Conservation (phyloP, 1,140 invertebrate species). For the Drosophila takahashii region DNA sequence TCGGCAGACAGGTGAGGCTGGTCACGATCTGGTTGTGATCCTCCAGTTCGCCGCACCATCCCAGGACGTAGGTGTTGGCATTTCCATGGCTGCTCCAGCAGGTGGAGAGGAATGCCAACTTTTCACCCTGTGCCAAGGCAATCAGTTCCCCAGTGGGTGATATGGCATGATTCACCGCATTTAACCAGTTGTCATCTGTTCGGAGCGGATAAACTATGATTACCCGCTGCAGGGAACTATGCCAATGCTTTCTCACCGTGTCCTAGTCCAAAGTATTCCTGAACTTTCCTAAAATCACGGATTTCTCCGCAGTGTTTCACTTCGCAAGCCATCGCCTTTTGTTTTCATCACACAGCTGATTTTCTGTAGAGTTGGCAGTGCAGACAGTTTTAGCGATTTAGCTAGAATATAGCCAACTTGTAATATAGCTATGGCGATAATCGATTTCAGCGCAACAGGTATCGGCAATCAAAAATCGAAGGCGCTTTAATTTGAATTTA, state of each 20-base stretch:
- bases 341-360: slow-evolving; percentile 63
- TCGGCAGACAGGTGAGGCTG: slow-evolving; percentile 86
- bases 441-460: slow-evolving; percentile 8
- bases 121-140: slow-evolving; percentile 88
- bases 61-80: slow-evolving; percentile 85
- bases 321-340: slow-evolving; percentile 88
- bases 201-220: background rate
- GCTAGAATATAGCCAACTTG: background rate
- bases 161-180: slow-evolving; percentile 89
- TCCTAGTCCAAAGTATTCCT: slow-evolving; percentile 85
- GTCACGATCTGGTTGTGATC: slow-evolving; percentile 85
- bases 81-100: slow-evolving; percentile 87
- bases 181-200: slow-evolving; percentile 89
- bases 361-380: background rate
- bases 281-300: slow-evolving; percentile 87
- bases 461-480: background rate
- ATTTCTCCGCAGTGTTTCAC: slow-evolving; percentile 89
- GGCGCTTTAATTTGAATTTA: background rate
- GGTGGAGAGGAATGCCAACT: slow-evolving; percentile 88
- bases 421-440: background rate
- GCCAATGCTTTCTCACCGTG: slow-evolving; percentile 68
- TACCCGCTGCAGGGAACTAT: slow-evolving; percentile 10
- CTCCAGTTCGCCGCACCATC: slow-evolving; percentile 86
- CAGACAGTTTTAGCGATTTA: background rate
- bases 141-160: slow-evolving; percentile 90